Base-by-base conservation (phyloP, 2,888 invertebrate genomes). In the Acrobasis suavella region DNA sequence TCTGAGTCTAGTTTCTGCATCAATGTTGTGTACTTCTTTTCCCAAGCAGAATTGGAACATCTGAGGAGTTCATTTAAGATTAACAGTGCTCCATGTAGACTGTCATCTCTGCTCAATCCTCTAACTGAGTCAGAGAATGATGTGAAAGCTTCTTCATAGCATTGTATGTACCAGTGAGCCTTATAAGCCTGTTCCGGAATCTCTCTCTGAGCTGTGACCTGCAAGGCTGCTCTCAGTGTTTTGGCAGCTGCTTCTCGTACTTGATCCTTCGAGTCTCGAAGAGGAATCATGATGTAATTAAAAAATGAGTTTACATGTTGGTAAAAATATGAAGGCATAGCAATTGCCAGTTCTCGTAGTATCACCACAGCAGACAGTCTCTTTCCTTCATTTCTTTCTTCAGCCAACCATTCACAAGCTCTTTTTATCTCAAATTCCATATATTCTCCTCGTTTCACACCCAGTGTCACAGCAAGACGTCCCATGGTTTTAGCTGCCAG, bases 271-370 rank as follows among this genome's bases (percentile, higher is more conserved):
- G 97, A 96, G 88, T 99, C 98, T 72, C 97, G 94, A 37, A 98
- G 95, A 0, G 97, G 97, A 82, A 96, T 95, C 82, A 98, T 97
- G 62, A 99, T 98, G 60, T 97, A 95, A 70, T 98, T 98, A 77
- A 98, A 98, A 84, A 98, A 98, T 32, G 96, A 95, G 60, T 96
- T 96, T 2, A 97, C 96, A 87, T 97, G 97, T 84, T 97, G 98
- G 81, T 96, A 99, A 86, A 99, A 99, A 84, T 98, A 98, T 32
- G 99, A 98, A 0, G 99, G 99, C 93, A 98, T 97, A n/a, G 97
- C 96, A 39, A 97, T 95, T 0, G 99, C 99, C 54, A 99, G 89
- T 89, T 99, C 99, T 72, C 97, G 95, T 22, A 99, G 87, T 60
- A 99, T 96, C 52, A 99, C 92, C 8, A 98, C 98, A 8, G 98